phyloP scores from a whole-genome alignment of 2,113 vertebrate genomes.

The Enhydra lutris region DNA sequence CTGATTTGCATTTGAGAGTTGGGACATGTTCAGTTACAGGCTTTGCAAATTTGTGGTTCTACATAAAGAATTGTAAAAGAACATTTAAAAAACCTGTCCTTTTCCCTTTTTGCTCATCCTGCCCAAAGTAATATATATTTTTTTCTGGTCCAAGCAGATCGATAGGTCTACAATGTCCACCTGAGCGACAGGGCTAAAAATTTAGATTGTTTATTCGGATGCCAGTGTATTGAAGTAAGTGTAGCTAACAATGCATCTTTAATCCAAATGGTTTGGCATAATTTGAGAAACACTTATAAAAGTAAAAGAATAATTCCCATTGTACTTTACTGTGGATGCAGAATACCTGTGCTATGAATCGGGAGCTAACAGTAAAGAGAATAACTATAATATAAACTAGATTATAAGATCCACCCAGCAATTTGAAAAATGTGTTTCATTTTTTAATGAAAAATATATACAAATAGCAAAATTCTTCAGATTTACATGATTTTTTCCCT shows the following conservation, averaged over 20 bases:
- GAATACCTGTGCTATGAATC: background rate
- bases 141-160: background rate
- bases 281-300: constrained; percentile 15
- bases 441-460: no score
- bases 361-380: background rate
- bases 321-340: background rate
- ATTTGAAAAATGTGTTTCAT: constrained; percentile 25
- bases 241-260: background rate
- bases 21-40: background rate
- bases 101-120: background rate
- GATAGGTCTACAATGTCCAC: background rate
- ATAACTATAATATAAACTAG: background rate
- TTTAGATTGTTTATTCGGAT: background rate
- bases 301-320: background rate
- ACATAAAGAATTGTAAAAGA: constrained; percentile 6
- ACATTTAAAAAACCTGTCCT: background rate
- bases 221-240: background rate
- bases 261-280: background rate
- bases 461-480: background rate
- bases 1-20: background rate
- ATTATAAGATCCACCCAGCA: background rate
- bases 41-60: constrained; percentile 32
- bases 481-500: background rate
- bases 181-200: background rate
- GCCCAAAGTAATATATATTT: background rate